Percentiles rank a stretch among this genome's conserved stretches.
Evolutionary conservation across 2,888 invertebrate species (phyloP).

Genomic region (Ormia ochracea): DNA sequence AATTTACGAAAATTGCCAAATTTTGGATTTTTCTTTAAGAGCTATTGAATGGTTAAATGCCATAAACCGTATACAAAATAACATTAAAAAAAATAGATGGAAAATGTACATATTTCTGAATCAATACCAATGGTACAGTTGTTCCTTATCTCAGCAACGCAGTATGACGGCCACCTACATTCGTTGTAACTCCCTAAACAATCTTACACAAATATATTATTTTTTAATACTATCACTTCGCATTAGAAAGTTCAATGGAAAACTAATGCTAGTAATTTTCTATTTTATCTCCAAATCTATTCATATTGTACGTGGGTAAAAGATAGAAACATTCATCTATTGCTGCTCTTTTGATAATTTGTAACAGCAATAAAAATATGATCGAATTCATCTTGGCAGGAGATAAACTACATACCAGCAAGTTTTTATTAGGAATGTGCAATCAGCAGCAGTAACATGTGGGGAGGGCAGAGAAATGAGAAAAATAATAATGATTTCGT

Average conservation of each 20-base stretch:
- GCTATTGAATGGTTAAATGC: too few relatives aligned
- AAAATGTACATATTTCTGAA: neutral
- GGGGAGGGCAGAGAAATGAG: neutral
- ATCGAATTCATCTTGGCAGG: slow-evolving; percentile 27
- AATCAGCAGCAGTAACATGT: neutral
- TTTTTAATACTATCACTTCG: slow-evolving; percentile 6
- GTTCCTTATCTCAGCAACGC: slow-evolving; percentile 21
- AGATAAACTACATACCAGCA: neutral
- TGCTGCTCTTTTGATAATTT: neutral
- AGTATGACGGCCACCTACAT: slow-evolving; percentile 24
- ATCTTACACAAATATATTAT: slow-evolving; percentile 13
- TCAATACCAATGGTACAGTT: neutral
- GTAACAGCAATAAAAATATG: slow-evolving; percentile 26
- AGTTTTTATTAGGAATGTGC: slow-evolving; percentile 4
- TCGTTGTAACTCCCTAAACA: too few relatives aligned
- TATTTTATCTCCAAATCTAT: slow-evolving; percentile 39
- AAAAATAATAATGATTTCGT: neutral
- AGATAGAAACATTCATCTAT: neutral
- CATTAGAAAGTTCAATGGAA: slow-evolving; percentile 58
- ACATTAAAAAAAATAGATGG: neutral
- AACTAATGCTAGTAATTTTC: slow-evolving; percentile 54
- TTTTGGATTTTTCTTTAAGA: too few relatives aligned
- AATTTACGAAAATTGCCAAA: too few relatives aligned
- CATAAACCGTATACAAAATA: neutral
- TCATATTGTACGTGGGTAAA: slow-evolving; percentile 21